phyloP scores from a whole-genome alignment of 1,140 invertebrate species.

The Pseudoatta argentina region DNA sequence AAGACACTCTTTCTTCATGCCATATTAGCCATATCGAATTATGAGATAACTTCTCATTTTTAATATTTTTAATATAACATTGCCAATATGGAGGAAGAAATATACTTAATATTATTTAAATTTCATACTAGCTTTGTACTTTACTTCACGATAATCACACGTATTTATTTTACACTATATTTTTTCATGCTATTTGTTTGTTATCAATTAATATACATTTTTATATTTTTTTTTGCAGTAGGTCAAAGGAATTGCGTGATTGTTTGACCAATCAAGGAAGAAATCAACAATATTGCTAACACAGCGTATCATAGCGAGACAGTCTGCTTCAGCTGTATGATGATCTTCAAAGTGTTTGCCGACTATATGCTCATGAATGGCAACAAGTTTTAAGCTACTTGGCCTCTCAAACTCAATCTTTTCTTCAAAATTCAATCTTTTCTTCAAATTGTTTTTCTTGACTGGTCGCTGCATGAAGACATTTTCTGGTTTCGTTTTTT shows the following conservation, averaged over 20 bases:
- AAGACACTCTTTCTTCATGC: neutral
- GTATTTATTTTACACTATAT: neutral
- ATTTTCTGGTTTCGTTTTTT: constrained; percentile 60
- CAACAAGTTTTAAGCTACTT: constrained; percentile 85
- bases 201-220: neutral
- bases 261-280: constrained; percentile 88
- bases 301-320: constrained; percentile 87
- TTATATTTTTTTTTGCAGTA: constrained; percentile 8
- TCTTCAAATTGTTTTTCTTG: neutral
- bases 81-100: neutral
- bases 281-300: constrained; percentile 85
- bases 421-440: constrained; percentile 46
- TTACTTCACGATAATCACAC: neutral
- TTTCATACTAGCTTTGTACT: neutral
- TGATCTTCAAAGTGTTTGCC: neutral
- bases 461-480: neutral
- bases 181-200: neutral
- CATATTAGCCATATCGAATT: neutral
- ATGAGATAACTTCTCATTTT: neutral
- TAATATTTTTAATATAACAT: neutral
- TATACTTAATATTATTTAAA: neutral
- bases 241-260: constrained; percentile 84
- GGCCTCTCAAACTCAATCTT: constrained; percentile 22
- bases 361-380: constrained; percentile 86
- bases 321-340: constrained; percentile 89